phyloP scores from a whole-genome alignment of 2,113 vertebrate species.

The Pygoscelis antarcticus region DNA sequence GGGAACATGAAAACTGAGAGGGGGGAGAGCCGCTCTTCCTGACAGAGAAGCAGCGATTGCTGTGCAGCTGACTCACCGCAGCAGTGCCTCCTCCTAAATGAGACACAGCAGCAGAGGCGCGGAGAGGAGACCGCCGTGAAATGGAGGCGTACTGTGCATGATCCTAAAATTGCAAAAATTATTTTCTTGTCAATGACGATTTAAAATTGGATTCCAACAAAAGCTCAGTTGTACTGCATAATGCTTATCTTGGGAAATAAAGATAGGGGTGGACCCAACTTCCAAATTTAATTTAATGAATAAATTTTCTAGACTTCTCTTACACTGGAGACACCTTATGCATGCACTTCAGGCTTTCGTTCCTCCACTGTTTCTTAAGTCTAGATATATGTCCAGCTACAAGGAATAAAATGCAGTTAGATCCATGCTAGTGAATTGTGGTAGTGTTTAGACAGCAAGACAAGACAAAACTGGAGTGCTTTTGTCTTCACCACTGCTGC shows the following conservation, averaged over 20 bases:
- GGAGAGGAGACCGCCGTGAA: not conserved
- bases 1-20: not conserved
- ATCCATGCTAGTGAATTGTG: not conserved
- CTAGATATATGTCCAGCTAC: not conserved
- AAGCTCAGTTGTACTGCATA: not conserved
- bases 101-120: not conserved
- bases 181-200: not conserved
- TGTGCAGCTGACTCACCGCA: not conserved
- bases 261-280: not conserved
- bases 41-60: not conserved
- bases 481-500: not conserved
- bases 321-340: not conserved
- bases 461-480: not conserved
- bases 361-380: not conserved
- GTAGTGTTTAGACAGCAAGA: not conserved
- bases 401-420: not conserved
- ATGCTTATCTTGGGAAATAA: not conserved
- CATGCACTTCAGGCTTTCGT: not conserved
- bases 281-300: not conserved
- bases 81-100: not conserved
- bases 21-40: not conserved
- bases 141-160: not conserved
- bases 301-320: not conserved
- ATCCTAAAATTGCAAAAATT: not conserved
- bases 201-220: not conserved